These are phyloP conservation scores for Daubentonia madagascariensis DNA, from an alignment of 2,113 vertebrate species.

Conservation along the genomic window DNA sequence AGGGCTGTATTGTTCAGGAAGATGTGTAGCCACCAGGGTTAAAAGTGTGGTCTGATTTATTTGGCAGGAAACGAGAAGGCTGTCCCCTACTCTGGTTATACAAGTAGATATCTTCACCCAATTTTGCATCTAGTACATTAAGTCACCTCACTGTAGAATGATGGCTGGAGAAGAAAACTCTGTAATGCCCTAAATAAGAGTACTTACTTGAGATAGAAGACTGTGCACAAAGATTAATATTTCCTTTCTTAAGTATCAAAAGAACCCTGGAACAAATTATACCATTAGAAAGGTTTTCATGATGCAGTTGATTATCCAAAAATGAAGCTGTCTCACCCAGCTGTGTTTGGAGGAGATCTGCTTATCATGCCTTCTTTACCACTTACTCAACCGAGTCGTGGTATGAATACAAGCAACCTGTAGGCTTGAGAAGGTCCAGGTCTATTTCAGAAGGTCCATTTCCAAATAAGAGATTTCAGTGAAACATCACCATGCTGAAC, in stretches of 20 bases:
- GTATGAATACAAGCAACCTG: neutral
- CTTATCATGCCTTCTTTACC: neutral
- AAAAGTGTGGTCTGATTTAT: too few species aligned
- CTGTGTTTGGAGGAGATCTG: neutral
- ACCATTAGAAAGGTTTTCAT: neutral
- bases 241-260: neutral
- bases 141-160: neutral
- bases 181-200: neutral
- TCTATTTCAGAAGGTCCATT: neutral
- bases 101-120: too few species aligned
- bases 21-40: too few species aligned
- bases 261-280: slow-evolving; percentile 6
- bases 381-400: neutral
- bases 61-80: too few species aligned
- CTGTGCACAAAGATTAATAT: neutral
- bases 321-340: neutral
- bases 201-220: neutral
- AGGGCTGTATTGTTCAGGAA: too few species aligned
- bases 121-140: neutral
- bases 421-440: neutral
- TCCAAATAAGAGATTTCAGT: neutral
- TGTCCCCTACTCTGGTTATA: too few species aligned
- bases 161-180: slow-evolving; percentile 34
- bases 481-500: neutral
- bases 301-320: neutral